Base-by-base conservation (phyloP, 2,797 vertebrate species). In the Chloroceryle amazona region DNA sequence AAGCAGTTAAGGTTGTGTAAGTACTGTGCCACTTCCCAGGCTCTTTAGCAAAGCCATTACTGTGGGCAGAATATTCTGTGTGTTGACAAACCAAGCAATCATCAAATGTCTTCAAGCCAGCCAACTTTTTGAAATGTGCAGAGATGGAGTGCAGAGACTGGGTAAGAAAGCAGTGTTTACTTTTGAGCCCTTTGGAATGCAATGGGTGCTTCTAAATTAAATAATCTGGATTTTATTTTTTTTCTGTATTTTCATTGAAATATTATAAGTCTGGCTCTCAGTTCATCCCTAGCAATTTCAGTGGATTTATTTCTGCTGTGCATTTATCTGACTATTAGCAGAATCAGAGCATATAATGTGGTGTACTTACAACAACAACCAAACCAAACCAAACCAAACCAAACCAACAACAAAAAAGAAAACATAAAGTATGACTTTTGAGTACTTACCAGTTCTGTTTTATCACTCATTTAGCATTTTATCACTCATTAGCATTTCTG, bases 111-210 rank as follows among this genome's bases (percentile, higher is more conserved):
- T 54, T 81, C 33, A 75, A 46, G 61, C 23, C 13, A 68, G 54
- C n/a, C n/a, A n/a, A n/a, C n/a, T 16, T 76, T 61, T 31, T 25
- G 29, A 58, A 52, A 67, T 6, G 1, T 33, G 10, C 28, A 20
- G 55, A 67, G 14, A 31, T 1, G 3, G 21, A 49, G 13, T 1
- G 1, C 6, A 46, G 71, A 55, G 46, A n/a, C 1, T 3, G 5
- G 6, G 6, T 28, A 55, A 20, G 19, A 68, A 47, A 85, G 10
- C 8, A 44, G 6, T 12, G 5, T 26, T 82, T 51, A 21, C 12
- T 51, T 72, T 54, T 13, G 19, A 55, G 22, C 3, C 6, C 3
- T 9, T 55, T 42, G 60, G 17, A 49, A 2, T 26, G 33, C 22
- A 19, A 52, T 51, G 8, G 6, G 9, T 9, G 4, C 3, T 74